Conservation (phyloP, 1,140 invertebrate species). For the Thaumetopoea pityocampa region DNA sequence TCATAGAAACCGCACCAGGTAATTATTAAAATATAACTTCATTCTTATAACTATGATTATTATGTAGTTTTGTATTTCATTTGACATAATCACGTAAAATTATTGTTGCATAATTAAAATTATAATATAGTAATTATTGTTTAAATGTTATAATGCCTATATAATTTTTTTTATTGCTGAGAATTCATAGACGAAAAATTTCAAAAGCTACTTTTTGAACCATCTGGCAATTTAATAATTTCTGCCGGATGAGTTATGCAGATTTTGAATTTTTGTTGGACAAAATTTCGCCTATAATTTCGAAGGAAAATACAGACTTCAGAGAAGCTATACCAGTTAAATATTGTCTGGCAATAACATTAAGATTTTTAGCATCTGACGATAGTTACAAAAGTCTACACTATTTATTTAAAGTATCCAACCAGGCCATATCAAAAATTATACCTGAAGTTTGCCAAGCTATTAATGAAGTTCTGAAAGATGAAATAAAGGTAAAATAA, state of each 20-base stretch:
- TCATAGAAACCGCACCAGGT: slow-evolving; percentile 22
- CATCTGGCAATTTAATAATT: no score
- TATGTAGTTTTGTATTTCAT: background rate
- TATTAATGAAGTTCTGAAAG: slow-evolving; percentile 26
- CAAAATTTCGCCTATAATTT: slow-evolving; percentile 2
- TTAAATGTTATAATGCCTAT: no score
- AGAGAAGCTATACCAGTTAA: no score
- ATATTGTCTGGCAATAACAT: slow-evolving; percentile 31
- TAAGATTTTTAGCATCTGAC: slow-evolving; percentile 36
- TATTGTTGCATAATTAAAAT: no score
- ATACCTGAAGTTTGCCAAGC: slow-evolving; percentile 27
- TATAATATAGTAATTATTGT: no score
- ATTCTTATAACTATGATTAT: slow-evolving; percentile 13
- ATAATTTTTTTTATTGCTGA: no score
- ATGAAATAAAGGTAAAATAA: slow-evolving; percentile 25
- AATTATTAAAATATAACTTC: slow-evolving; percentile 17
- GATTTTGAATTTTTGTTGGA: no score
- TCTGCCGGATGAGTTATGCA: no score
- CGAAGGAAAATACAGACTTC: slow-evolving; percentile 5
- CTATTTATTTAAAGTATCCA: slow-evolving; percentile 41
- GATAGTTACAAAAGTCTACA: slow-evolving; percentile 35
- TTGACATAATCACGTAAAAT: no score
- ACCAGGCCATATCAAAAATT: slow-evolving; percentile 29
- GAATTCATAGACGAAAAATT: no score
- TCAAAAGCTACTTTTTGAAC: no score